Conservation (phyloP, 2,797 vertebrate genomes). For the Syngnathus acus region DNA sequence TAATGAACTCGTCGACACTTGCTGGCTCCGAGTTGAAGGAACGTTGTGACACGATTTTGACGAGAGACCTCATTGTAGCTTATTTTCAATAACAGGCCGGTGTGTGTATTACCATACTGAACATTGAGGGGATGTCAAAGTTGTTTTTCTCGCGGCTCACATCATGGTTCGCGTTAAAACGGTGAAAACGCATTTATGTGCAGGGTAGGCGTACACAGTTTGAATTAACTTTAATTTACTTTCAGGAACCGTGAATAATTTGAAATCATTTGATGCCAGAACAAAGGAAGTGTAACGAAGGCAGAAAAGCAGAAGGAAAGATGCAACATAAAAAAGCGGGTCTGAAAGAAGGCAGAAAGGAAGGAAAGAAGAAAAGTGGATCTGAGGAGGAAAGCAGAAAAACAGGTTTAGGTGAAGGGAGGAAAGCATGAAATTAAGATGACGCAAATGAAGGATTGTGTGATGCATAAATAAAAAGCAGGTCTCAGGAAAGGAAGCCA, state of each 20-base stretch:
- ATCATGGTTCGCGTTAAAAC: neutral
- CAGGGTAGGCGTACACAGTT: neutral
- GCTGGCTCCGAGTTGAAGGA: neutral
- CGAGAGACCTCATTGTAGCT: neutral
- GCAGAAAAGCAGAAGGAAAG: neutral
- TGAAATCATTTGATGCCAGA: neutral
- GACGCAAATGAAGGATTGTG: neutral
- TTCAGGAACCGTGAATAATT: neutral
- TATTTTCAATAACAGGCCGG: neutral
- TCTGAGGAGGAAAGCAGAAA: neutral
- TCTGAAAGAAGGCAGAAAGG: neutral
- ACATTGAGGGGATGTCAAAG: neutral
- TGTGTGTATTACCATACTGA: neutral
- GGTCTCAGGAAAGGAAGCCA: neutral
- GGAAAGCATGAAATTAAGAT: neutral
- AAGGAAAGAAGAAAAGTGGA: neutral
- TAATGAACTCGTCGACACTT: neutral
- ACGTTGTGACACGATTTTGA: neutral
- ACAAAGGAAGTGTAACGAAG: neutral
- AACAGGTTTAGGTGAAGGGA: neutral
- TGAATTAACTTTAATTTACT: neutral
- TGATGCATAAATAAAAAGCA: neutral
- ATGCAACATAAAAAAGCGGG: neutral
- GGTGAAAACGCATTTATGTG: neutral
- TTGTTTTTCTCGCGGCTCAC: neutral